Evolutionary conservation across 2,797 vertebrate species (phyloP).

Genomic region (Gymnothorax reevesii): DNA sequence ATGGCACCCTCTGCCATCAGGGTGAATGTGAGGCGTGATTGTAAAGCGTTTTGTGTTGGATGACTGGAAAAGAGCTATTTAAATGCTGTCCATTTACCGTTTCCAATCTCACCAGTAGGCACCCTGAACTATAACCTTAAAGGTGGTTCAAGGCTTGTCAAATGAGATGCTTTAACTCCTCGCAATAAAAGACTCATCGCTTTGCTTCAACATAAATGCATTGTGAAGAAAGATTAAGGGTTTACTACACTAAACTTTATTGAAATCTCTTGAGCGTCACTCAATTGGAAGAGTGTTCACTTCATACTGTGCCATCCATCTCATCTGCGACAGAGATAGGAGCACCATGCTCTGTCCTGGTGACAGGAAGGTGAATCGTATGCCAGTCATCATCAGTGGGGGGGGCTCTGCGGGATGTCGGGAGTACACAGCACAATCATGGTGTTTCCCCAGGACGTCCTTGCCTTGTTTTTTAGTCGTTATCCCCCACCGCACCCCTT

Average conservation of each 20-base stretch:
- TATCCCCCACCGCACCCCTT: background rate
- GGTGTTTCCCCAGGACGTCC: background rate
- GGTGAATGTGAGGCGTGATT: too few species aligned
- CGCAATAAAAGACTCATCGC: background rate
- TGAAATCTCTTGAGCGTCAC: background rate
- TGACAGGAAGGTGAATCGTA: background rate
- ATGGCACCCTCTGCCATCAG: too few species aligned
- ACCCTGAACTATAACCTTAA: background rate
- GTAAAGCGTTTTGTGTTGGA: too few species aligned
- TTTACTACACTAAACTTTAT: background rate
- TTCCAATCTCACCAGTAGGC: too few species aligned
- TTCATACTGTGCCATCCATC: background rate
- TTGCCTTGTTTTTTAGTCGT: conserved; percentile 1
- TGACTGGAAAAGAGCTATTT: too few species aligned
- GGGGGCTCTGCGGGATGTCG: background rate
- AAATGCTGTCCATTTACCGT: too few species aligned
- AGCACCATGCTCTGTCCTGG: background rate
- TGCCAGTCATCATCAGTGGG: background rate
- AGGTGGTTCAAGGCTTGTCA: background rate
- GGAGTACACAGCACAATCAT: background rate
- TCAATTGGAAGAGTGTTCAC: background rate
- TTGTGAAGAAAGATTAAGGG: background rate
- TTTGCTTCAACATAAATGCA: background rate
- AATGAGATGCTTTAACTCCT: background rate
- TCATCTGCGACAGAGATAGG: background rate